Conservation (phyloP, 2,113 vertebrate species). For the Platichthys stellatus region DNA sequence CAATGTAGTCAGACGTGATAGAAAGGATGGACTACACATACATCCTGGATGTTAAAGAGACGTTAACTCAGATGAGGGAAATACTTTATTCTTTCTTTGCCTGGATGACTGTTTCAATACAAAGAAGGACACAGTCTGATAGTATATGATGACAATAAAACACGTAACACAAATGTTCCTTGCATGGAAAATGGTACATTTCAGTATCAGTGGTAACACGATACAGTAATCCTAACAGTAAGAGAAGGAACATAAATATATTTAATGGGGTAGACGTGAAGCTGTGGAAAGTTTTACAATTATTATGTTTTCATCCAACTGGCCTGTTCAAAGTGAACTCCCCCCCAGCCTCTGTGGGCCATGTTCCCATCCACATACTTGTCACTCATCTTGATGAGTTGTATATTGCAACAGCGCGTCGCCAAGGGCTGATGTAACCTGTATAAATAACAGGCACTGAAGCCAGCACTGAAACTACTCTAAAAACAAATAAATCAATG, state of each 20-base stretch:
- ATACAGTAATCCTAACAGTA: not conserved
- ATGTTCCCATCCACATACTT: constrained; percentile 15
- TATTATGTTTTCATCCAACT: not conserved
- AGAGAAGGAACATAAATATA: not conserved
- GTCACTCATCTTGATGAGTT: constrained; percentile 41
- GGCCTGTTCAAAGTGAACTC: not conserved
- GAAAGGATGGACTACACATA: no score
- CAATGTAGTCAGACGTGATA: no score
- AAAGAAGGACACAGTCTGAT: not conserved
- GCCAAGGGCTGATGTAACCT: constrained; percentile 18
- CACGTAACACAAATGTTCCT: not conserved
- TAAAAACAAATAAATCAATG: constrained; percentile 13
- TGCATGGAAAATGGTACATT: not conserved
- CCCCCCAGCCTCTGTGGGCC: not conserved
- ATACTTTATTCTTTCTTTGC: no score
- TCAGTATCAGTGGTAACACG: not conserved
- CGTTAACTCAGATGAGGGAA: no score
- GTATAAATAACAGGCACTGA: constrained; percentile 10
- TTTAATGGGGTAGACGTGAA: not conserved
- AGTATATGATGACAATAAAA: constrained; percentile 8
- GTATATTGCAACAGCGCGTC: constrained; percentile 6
- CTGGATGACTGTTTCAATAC: no score
- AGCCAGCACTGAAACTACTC: not conserved
- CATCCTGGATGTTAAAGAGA: no score
- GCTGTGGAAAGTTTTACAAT: not conserved